Conservation (phyloP, 2,888 invertebrate genomes). For the Alcis repandata region DNA sequence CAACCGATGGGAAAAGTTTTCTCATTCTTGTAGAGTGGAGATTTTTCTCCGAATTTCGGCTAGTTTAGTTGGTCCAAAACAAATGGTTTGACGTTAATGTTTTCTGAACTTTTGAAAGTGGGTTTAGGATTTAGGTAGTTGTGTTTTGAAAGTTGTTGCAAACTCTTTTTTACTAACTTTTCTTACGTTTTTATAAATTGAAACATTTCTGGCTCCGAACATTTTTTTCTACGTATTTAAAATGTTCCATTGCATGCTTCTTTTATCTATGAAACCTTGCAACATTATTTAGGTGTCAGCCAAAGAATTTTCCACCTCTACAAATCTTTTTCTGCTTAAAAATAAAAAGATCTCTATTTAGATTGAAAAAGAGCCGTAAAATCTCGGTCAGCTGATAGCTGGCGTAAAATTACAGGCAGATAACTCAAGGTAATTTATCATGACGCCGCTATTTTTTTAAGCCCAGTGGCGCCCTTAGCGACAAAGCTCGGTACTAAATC, state of each 20-base stretch:
- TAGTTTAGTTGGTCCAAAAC: not conserved
- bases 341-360: constrained; percentile 22
- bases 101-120: not conserved
- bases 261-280: not conserved
- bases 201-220: too few relatives aligned
- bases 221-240: too few relatives aligned
- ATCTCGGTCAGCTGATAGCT: constrained; percentile 38
- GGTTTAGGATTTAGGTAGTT: not conserved
- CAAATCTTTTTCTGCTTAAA: constrained; percentile 1
- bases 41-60: not conserved
- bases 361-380: constrained; percentile 32
- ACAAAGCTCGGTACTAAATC: constrained; percentile 76
- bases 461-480: constrained; percentile 57
- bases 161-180: too few relatives aligned
- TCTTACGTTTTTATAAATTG: too few relatives aligned
- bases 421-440: constrained; percentile 72
- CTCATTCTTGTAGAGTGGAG: constrained; percentile 1
- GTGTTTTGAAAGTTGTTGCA: too few relatives aligned
- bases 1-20: constrained; percentile 3
- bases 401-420: constrained; percentile 49
- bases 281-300: not conserved
- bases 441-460: constrained; percentile 65
- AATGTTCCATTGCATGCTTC: too few relatives aligned
- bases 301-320: constrained; percentile 5
- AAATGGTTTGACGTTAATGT: not conserved